Base-by-base conservation (phyloP, 2,888 invertebrate genomes). In the Acleris literana region DNA sequence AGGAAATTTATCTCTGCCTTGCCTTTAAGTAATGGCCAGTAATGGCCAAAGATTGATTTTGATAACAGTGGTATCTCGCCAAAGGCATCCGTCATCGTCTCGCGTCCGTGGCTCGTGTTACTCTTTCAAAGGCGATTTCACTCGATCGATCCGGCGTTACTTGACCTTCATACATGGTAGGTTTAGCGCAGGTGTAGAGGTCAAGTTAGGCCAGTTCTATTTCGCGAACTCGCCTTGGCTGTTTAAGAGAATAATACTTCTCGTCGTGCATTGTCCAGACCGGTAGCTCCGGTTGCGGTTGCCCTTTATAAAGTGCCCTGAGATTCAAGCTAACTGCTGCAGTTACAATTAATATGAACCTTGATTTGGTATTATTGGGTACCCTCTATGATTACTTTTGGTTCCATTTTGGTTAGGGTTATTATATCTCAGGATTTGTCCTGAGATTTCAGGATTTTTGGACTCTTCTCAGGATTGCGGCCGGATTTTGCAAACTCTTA, bases 211-310 rank as follows among this genome's bases (percentile, higher is more conserved):
- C 39, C 39, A 39, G 39, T 39, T 39, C 39, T 39, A 39, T 39
- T 39, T 39, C 39, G 39, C 39, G 11, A 39, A 39, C 13, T 39
- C 39, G 1, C 39, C 39, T 39, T 39, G 13, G 39, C 39, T 39
- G 39, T 39, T 39, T 13, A 4, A 39, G 13, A 13, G 39, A 13
- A 13, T 39, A 39, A 39, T 39, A 39, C 39, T 39, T 2, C 39
- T 11, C 13, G 85, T 87, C 79, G 79, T 71, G 78, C 73, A 81
- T 81, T 84, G 83, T 84, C 52, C 52, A 72, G 84, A 87, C 87
- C 85, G 86, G 87, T 88, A 88, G 87, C 87, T 81, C 87, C 84
- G 83, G 87, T 86, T 83, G 73, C 72, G 74, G 71, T 82, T 83
- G 79, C 84, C 83, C 84, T 85, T 82, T 83, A 78, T 79, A 75